Evolutionary conservation across 2,113 vertebrate species (phyloP).

Genomic region (Alligator mississippiensis): DNA sequence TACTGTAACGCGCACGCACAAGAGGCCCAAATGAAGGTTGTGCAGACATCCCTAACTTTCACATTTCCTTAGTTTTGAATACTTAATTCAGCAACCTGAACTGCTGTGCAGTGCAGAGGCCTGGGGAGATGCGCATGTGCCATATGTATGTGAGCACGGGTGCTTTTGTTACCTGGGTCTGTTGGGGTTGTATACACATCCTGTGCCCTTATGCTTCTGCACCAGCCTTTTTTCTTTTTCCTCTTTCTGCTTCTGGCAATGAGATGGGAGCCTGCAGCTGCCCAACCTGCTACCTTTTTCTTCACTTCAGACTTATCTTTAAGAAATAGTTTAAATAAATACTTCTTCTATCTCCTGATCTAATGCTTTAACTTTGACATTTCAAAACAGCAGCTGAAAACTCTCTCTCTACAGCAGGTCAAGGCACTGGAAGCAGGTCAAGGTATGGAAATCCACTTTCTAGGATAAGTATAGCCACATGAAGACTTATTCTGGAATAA

Average conservation of each 20-base stretch:
- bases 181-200: fast-evolving
- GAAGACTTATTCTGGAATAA: too few relatives aligned
- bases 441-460: too few relatives aligned
- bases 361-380: neutral
- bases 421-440: too few relatives aligned
- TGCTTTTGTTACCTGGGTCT: neutral
- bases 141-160: neutral
- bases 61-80: neutral
- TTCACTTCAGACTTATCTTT: neutral
- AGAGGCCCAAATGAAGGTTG: neutral
- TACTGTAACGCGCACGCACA: neutral
- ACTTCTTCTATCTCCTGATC: neutral
- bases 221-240: neutral
- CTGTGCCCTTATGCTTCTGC: neutral
- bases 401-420: too few relatives aligned
- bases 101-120: neutral
- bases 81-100: neutral
- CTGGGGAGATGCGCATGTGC: neutral
- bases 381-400: neutral
- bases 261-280: neutral
- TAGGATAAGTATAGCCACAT: too few relatives aligned
- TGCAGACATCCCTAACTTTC: neutral
- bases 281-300: neutral
- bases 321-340: neutral
- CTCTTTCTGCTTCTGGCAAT: neutral